phyloP scores from a whole-genome alignment of 92 coral and sea anemone species.

The Porites cylindrica region DNA sequence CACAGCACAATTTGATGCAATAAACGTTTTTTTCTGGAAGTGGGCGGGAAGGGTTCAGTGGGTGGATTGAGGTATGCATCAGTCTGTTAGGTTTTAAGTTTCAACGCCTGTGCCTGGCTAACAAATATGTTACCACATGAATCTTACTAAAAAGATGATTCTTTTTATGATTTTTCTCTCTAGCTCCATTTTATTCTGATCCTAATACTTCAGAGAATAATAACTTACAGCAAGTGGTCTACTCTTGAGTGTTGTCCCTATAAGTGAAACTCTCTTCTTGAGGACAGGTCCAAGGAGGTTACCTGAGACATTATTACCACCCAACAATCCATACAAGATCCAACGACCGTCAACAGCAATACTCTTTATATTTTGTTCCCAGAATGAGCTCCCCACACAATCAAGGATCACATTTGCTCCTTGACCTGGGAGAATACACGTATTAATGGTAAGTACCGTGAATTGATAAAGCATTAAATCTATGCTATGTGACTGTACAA shows the following conservation, averaged over 20 bases:
- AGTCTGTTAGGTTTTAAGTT: too few species aligned
- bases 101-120: too few species aligned
- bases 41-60: too few species aligned
- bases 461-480: background rate
- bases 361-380: constrained; percentile 88
- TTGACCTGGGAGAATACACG: constrained; percentile 43
- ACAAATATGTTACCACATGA: too few species aligned
- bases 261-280: constrained; percentile 73
- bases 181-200: too few species aligned
- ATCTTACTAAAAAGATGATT: too few species aligned
- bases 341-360: constrained; percentile 92
- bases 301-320: constrained; percentile 84
- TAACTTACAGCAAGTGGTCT: constrained; percentile 83
- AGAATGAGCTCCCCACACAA: constrained; percentile 93
- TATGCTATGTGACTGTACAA: too few species aligned
- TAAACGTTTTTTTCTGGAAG: too few species aligned
- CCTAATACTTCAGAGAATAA: too few species aligned
- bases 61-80: too few species aligned
- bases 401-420: constrained; percentile 91
- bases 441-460: background rate
- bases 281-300: constrained; percentile 67
- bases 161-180: too few species aligned
- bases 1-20: too few species aligned
- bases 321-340: constrained; percentile 90
- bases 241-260: constrained; percentile 87